A percentile compares a stretch with the other conserved stretches of the same genome.
phyloP scores from a whole-genome alignment of 92 coral and sea anemone species.

The Bergia sp. region DNA sequence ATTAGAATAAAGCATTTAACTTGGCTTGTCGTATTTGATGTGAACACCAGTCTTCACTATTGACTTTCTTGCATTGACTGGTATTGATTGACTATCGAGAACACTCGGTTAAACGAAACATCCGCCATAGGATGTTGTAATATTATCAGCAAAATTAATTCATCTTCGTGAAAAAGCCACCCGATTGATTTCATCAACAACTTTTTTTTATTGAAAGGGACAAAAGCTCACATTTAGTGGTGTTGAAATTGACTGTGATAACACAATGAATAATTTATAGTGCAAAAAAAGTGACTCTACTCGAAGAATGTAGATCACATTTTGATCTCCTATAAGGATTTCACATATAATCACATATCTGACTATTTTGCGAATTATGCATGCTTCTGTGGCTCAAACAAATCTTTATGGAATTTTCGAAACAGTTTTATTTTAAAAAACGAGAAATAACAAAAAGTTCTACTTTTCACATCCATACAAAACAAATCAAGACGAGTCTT shows the following conservation, averaged over 20 bases:
- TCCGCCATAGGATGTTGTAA: neutral
- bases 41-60: neutral
- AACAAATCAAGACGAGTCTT: too few relatives aligned
- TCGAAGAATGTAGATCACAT: neutral
- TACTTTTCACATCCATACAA: neutral
- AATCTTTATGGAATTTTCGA: neutral
- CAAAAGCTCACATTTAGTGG: neutral
- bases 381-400: neutral
- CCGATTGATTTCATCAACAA: neutral
- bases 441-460: neutral
- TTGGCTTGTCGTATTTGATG: neutral
- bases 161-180: neutral
- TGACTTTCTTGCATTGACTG: neutral
- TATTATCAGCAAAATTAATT: slow-evolving; percentile 11
- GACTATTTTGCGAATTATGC: neutral
- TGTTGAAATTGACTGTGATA: neutral
- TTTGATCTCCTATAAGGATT: neutral
- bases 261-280: neutral
- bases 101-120: neutral
- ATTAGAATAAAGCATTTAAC: neutral
- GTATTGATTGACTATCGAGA: neutral
- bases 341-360: too few relatives aligned
- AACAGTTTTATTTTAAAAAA: neutral
- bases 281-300: neutral
- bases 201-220: neutral